A percentile compares a stretch with the other conserved stretches of the same genome.
phyloP scores from a whole-genome alignment of 1,140 invertebrate genomes.

The Coelopa frigida region DNA sequence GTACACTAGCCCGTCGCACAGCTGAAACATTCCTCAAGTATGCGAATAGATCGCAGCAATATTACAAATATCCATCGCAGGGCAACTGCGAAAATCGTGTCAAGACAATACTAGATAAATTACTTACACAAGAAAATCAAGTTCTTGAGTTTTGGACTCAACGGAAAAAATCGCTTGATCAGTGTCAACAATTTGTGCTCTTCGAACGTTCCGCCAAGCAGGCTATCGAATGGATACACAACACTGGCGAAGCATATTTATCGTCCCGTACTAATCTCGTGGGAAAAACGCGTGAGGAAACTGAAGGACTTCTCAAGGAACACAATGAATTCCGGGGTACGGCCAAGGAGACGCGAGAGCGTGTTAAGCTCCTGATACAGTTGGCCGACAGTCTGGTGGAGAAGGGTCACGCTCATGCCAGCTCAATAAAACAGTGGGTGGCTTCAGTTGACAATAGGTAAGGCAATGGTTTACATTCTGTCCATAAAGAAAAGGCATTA shows the following conservation, averaged over 20 bases:
- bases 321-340: conserved; percentile 88
- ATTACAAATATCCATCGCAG: conserved; percentile 66
- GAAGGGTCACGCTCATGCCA: conserved; percentile 90
- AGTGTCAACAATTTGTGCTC: conserved; percentile 92
- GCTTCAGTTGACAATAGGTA: conserved; percentile 89
- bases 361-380: conserved; percentile 87
- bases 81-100: conserved; percentile 65
- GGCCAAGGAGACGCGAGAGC: conserved; percentile 87
- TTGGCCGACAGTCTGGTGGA: conserved; percentile 91
- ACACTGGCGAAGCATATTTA: conserved; percentile 83
- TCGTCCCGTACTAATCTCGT: conserved; percentile 65
- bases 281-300: conserved; percentile 60
- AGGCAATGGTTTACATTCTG: too few relatives aligned
- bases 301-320: conserved; percentile 69
- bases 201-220: conserved; percentile 87
- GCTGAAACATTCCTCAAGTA: conserved; percentile 96
- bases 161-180: conserved; percentile 91
- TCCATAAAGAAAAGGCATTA: neutral
- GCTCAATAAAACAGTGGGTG: conserved; percentile 89
- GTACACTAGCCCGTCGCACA: conserved; percentile 86
- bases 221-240: conserved; percentile 93
- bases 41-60: conserved; percentile 78
- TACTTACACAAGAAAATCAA: conserved; percentile 89
- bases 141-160: conserved; percentile 94
- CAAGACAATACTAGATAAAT: conserved; percentile 83